A percentile compares a stretch with the other conserved stretches of the same genome.
Conservation (phyloP, 2,113 vertebrate genomes). For the Smithornis capensis region DNA sequence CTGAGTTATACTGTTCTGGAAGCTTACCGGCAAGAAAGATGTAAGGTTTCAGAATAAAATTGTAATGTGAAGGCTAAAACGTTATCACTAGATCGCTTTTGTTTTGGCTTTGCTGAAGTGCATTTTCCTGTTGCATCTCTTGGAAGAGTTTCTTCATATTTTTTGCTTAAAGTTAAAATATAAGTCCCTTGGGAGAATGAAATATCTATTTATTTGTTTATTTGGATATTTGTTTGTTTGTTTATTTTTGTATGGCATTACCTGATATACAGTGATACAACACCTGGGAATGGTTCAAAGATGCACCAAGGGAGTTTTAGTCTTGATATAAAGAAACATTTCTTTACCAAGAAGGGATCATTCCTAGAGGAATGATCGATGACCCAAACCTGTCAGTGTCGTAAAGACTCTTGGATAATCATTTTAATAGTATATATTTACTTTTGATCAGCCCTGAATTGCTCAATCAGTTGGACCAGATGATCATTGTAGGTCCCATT, state of each 20-base stretch:
- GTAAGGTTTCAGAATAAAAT: not conserved
- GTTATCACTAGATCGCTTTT: not conserved
- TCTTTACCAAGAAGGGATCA: rapidly evolving
- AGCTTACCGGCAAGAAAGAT: not conserved
- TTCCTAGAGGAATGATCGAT: not conserved
- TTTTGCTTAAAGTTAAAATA: not conserved
- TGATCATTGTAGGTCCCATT: rapidly evolving
- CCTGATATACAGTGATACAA: not conserved
- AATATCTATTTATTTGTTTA: not conserved
- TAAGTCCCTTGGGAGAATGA: not conserved
- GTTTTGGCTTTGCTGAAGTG: not conserved
- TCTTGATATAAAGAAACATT: not conserved
- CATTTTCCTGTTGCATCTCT: not conserved
- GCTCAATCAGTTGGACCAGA: not conserved
- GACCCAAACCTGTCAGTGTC: not conserved
- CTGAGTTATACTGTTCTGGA: not conserved
- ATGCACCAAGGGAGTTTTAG: not conserved
- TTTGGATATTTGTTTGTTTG: not conserved
- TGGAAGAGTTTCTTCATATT: not conserved
- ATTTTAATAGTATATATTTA: not conserved
- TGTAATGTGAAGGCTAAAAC: not conserved
- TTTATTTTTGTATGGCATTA: not conserved
- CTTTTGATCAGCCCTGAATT: not conserved
- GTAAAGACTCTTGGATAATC: not conserved
- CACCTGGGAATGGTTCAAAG: not conserved